Conservation (phyloP, 2,888 invertebrate genomes). For the Hyposoter didymator region DNA sequence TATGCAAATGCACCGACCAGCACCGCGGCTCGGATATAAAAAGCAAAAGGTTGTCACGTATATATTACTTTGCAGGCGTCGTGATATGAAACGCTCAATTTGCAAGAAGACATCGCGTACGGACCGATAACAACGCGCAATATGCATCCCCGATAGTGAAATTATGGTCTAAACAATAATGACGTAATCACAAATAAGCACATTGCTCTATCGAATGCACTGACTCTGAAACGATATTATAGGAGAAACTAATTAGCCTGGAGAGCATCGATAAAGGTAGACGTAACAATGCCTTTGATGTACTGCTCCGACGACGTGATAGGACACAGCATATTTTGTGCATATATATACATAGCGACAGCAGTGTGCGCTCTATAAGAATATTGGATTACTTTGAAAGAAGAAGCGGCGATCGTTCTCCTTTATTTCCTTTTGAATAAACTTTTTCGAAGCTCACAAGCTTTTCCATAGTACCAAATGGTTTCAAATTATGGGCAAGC, state of each 20-base stretch:
- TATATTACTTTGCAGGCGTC: background rate
- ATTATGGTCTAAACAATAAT: conserved; percentile 44
- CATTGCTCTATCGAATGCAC: conserved; percentile 39
- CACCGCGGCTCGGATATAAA: background rate
- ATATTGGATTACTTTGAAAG: conserved; percentile 33
- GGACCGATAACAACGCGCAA: background rate
- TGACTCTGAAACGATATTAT: conserved; percentile 57
- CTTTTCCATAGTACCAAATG: background rate
- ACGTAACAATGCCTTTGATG: conserved; percentile 52
- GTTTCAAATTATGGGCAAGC: background rate
- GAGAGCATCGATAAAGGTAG: conserved; percentile 48
- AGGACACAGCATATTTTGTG: conserved; percentile 10
- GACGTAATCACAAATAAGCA: conserved; percentile 46
- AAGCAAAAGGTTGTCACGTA: background rate
- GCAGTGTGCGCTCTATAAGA: background rate
- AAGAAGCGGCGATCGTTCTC: background rate
- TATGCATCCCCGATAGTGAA: conserved; percentile 1
- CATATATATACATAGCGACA: background rate
- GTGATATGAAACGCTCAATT: background rate
- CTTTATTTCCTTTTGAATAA: background rate
- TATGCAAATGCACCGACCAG: too few relatives aligned
- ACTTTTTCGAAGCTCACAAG: background rate
- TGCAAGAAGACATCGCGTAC: background rate
- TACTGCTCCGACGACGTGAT: conserved; percentile 26
- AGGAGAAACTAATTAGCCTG: conserved; percentile 55